phyloP scores from a whole-genome alignment of 2,113 vertebrate species.

The Siphamia tubifer region DNA sequence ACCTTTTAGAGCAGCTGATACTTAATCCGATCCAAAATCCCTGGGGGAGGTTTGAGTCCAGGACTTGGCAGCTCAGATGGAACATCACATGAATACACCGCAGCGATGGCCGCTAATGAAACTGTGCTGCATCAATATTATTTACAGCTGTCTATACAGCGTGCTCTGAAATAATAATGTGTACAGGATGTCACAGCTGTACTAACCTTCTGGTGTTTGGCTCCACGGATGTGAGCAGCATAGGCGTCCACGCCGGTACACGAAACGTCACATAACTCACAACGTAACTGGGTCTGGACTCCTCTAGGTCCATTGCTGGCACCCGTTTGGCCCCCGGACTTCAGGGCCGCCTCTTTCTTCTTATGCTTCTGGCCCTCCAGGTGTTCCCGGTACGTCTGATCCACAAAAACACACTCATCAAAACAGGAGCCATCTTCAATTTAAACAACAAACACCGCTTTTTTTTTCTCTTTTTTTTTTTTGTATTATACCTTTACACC shows the following conservation, averaged over 20 bases:
- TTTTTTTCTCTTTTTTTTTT: too few relatives aligned
- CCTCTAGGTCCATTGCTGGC: conserved; percentile 60
- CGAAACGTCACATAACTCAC: conserved; percentile 83
- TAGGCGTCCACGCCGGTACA: conserved; percentile 82
- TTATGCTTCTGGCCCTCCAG: conserved; percentile 87
- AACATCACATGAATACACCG: conserved; percentile 9
- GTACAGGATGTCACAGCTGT: background rate
- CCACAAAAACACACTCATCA: background rate
- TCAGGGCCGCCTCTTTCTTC: conserved; percentile 83
- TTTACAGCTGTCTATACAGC: background rate
- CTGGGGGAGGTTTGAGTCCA: conserved; percentile 8
- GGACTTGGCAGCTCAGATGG: conserved; percentile 18
- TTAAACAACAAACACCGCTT: too few relatives aligned
- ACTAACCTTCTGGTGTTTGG: conserved; percentile 84
- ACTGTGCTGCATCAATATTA: background rate
- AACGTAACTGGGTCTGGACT: conserved; percentile 77
- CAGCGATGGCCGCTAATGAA: background rate
- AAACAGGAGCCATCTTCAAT: too few relatives aligned
- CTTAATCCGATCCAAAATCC: conserved; percentile 24
- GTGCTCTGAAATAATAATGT: background rate
- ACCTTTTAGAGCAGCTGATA: conserved; percentile 14
- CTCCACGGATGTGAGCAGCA: conserved; percentile 72
- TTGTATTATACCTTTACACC: too few relatives aligned
- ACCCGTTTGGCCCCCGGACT: conserved; percentile 65
- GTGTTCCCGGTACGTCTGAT: conserved; percentile 84